A percentile compares a stretch with the other conserved stretches of the same genome.
phyloP scores from a whole-genome alignment of 1,140 invertebrate genomes.

The Magallana angulata region DNA sequence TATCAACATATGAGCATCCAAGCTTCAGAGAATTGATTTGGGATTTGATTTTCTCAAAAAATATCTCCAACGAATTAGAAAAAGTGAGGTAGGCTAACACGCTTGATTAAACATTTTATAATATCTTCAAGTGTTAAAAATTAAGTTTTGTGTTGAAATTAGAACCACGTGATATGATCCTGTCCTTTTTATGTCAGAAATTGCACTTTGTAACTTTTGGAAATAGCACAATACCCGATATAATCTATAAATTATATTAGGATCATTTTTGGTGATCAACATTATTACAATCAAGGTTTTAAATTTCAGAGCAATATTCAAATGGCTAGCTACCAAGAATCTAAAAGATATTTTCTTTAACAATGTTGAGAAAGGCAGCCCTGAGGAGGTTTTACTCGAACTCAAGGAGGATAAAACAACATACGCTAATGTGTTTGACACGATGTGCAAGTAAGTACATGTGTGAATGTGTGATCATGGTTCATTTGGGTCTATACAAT shows the following conservation, averaged over 20 bases:
- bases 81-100: constrained; percentile 75
- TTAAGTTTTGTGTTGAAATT: too few species aligned
- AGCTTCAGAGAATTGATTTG: constrained; percentile 78
- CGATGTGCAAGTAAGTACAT: constrained; percentile 78
- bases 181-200: too few species aligned
- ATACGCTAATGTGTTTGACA: constrained; percentile 80
- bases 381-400: constrained; percentile 79
- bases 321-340: constrained; percentile 80
- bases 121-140: too few species aligned
- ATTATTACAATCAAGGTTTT: neutral
- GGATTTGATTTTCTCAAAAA: constrained; percentile 79
- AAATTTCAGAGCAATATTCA: constrained; percentile 79
- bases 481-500: too few species aligned
- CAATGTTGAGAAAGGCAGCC: constrained; percentile 74
- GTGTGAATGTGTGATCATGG: too few species aligned
- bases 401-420: constrained; percentile 78
- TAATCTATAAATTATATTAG: too few species aligned
- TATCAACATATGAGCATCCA: constrained; percentile 77
- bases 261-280: too few species aligned
- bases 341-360: constrained; percentile 78
- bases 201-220: too few species aligned
- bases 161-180: too few species aligned
- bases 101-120: too few species aligned
- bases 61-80: constrained; percentile 79
- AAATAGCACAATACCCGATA: too few species aligned